Evolutionary conservation across 2,113 vertebrate species (phyloP), one percentile per base, ranked within the genome.

Genomic region (Malurus elegans): DNA sequence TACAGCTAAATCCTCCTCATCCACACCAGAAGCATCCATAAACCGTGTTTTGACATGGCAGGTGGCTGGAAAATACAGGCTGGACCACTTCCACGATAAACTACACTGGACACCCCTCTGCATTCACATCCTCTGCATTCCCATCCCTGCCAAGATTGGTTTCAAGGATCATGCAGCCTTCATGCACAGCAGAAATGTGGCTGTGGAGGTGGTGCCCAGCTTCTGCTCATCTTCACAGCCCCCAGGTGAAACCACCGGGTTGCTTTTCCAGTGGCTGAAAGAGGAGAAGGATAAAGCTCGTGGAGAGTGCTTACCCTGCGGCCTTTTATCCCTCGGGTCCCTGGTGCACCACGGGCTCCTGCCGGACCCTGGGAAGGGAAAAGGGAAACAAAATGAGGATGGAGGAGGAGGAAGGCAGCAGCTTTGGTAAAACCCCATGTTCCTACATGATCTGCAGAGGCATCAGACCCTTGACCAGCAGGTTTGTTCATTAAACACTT

Each of bases 251-350:
- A 8, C 12, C 34, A 44, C 12, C 34, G 48, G 26, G 18, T 48
- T 31, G 7, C 44, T 51, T 19, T 74, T 20, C 23, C 88, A 60
- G 3, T 0, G 14, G 19, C 3, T 32, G 8, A 61, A 44, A 57
- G 10, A 83, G 34, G 20, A 90, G 56, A 74, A 10, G 21, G 34
- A 36, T 26, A 69, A n/a, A 93, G 40, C 70, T 51, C 4, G 0
- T 18, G 76, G 53, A 29, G 67, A 50, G 23, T 5, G 44, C 99
- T 98, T 97, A 99, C 99, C 98, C 98, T 96, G 86, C 96, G 98
- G 90, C 99, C 99, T 96, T 99, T 99, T 32, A 97, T 34, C 94
- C 99, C 99, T 97, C 99, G 98, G 75, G 97, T 93, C 76, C 99
- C 99, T 36, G 97, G 96, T 0, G 98, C 97, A 57, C 99, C 99